Base-by-base conservation (phyloP, 2,113 vertebrate species). In the Chamaea fasciata region DNA sequence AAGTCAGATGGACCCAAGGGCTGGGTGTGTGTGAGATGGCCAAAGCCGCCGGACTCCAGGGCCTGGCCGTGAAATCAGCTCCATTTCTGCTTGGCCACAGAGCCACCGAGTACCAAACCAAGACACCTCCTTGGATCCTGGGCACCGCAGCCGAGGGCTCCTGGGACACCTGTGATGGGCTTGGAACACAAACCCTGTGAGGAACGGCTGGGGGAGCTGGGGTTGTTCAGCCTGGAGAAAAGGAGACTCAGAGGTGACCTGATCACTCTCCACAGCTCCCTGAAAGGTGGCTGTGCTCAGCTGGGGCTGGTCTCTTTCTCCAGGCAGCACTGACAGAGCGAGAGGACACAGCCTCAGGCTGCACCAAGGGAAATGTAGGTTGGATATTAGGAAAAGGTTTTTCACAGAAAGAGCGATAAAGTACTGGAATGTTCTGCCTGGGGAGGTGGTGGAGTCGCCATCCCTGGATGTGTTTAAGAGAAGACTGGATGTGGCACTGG, bases 51-150 rank as follows among this genome's bases (percentile, higher is more conserved):
- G 18, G 33, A 7, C 13, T 33, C 6, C 64, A 55, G 37, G 28
- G 55, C 59, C 69, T 0, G 1, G 78, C n/a, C 4, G 1, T 4
- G 31, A 27, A 42, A 74, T 21, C 31, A 14, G 27, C 37, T 50
- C 20, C 10, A 17, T 27, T 79, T 49, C 87, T 63, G 64, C 73
- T 15, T 2, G 1, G 59, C n/a, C 46, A 28, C 0, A 1, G 53
- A 83, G 44, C 52, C 55, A 78, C 30, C 2, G 3, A 42, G 21
- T 1, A 73, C 6, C 31, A 42, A 71, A 52, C 27, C 18, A 39
- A 52, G 15, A 20, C 0, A 1, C 22, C 55, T 37, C 53, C 69
- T 27, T 4, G 1, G 20, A 42, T 7, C 15, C 41, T 5, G 57
- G 39, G 68, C 30, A 56, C 22, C 13, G 41, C 35, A 76, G 50